phyloP scores from a whole-genome alignment of 2,113 vertebrate genomes.

The Percopsis transmontana region DNA sequence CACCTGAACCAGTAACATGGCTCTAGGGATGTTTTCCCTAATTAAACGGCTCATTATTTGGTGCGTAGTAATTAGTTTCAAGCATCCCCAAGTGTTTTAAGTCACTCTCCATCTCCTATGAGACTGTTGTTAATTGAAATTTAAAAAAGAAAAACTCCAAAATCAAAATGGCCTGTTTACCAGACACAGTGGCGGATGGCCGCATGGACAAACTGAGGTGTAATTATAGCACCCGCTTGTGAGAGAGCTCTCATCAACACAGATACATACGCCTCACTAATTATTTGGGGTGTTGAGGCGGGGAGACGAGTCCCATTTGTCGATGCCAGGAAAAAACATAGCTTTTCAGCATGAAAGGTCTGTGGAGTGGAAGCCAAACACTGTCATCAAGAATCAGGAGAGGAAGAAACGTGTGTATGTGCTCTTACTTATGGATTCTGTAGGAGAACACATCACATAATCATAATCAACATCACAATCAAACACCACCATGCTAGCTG shows the following conservation, averaged over 20 bases:
- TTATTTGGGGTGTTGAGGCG: conserved; percentile 41
- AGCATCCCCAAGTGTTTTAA: conserved; percentile 45
- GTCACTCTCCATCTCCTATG: conserved; percentile 43
- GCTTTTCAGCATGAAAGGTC: conserved; percentile 40
- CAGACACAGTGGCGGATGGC: conserved; percentile 19
- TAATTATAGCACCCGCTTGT: conserved; percentile 57
- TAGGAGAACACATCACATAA: not conserved
- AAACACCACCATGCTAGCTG: not conserved
- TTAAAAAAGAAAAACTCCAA: conserved; percentile 33
- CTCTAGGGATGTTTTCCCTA: conserved; percentile 25
- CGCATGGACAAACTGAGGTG: conserved; percentile 48
- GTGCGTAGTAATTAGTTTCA: conserved; percentile 26
- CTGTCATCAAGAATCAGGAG: conserved; percentile 16
- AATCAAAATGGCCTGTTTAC: conserved; percentile 55
- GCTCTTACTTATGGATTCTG: no score
- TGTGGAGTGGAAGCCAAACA: conserved; percentile 39
- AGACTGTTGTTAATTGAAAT: conserved; percentile 55
- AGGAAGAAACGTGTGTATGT: not conserved
- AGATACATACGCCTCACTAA: conserved; percentile 37
- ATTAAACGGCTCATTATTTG: conserved; percentile 35
- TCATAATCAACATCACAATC: no score
- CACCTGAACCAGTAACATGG: conserved; percentile 3
- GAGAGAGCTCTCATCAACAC: conserved; percentile 44
- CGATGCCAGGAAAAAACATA: conserved; percentile 41
- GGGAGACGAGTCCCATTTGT: conserved; percentile 29